Evolutionary conservation across 2,113 vertebrate genomes (phyloP).

Genomic region (Brachypodius melanocephalos): DNA sequence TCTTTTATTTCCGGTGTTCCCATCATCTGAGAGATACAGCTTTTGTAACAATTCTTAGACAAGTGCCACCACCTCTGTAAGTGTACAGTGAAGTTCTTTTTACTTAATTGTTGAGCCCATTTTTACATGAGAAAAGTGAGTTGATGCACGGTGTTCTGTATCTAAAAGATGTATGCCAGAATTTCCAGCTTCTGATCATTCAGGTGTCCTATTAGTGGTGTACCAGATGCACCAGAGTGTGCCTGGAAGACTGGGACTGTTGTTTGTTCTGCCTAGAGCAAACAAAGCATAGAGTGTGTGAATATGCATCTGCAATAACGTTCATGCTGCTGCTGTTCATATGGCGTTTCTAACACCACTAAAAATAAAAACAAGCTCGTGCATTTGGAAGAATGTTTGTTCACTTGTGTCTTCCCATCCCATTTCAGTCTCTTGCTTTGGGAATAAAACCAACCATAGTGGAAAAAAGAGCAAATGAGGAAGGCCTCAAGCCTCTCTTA

Average conservation of each 20-base stretch:
- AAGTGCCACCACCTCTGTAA: not conserved
- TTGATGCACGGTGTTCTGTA: not conserved
- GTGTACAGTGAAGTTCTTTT: not conserved
- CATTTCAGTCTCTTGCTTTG: not conserved
- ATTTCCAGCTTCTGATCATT: not conserved
- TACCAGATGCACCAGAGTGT: not conserved
- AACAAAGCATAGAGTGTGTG: not conserved
- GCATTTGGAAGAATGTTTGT: not conserved
- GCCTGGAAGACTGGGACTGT: not conserved
- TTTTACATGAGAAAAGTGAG: not conserved
- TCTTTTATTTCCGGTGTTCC: not conserved
- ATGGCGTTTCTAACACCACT: not conserved
- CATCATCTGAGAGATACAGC: not conserved
- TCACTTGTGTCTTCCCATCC: not conserved
- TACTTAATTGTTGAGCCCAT: not conserved
- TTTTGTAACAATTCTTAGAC: not conserved
- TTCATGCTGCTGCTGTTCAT: not conserved
- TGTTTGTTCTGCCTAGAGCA: not conserved
- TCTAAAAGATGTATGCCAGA: not conserved
- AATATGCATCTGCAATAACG: not conserved
- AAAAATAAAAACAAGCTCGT: not conserved
- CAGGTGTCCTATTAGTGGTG: not conserved
- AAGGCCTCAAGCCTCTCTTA: constrained; percentile 11
- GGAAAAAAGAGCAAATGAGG: not conserved
- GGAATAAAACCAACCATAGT: not conserved